Conservation (phyloP, 2,797 vertebrate genomes). For the Neostethus bicornis region DNA sequence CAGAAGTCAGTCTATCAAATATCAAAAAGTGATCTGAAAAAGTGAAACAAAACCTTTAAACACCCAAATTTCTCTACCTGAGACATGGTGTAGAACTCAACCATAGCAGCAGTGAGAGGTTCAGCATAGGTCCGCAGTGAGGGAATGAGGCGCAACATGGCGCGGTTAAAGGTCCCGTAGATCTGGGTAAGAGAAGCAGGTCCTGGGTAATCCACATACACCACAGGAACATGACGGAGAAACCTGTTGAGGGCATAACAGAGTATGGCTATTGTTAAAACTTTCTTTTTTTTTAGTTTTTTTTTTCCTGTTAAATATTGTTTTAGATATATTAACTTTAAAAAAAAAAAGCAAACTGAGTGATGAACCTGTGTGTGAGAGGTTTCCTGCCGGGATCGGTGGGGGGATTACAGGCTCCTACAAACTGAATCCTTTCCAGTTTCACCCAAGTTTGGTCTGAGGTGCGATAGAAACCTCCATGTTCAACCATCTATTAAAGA, state of each 20-base stretch:
- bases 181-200: conserved; percentile 99
- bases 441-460: conserved; percentile 99
- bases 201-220: conserved; percentile 98
- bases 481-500: conserved; percentile 92
- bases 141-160: conserved; percentile 96
- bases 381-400: conserved; percentile 98
- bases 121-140: conserved; percentile 94
- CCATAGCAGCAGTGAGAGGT: conserved; percentile 98
- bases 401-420: conserved; percentile 97
- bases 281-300: not conserved
- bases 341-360: not conserved
- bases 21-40: not conserved
- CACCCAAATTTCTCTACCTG: conserved; percentile 80
- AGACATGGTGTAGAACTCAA: conserved; percentile 99
- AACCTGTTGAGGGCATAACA: conserved; percentile 78
- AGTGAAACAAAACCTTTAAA: not conserved
- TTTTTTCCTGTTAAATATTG: not conserved
- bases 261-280: not conserved
- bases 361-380: conserved; percentile 89
- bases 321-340: not conserved
- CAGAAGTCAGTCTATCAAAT: not conserved
- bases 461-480: conserved; percentile 97
- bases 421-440: conserved; percentile 98
- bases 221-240: conserved; percentile 96
- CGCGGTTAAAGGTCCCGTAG: conserved; percentile 98